These are phyloP conservation scores for Acleris sparsana DNA, from an alignment of 2,888 invertebrate genomes.

Conservation along the genomic window DNA sequence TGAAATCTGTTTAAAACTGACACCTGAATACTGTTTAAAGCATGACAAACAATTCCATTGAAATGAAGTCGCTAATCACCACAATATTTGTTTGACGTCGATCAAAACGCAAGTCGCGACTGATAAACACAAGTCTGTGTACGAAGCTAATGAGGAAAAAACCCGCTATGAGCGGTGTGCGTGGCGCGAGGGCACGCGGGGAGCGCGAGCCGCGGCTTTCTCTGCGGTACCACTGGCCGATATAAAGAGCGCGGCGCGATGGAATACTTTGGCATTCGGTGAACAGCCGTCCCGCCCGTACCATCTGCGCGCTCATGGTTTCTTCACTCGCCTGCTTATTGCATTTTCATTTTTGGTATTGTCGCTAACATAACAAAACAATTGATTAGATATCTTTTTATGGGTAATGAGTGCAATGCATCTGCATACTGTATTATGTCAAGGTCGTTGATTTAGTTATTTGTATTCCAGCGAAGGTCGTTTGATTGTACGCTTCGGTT, in stretches of 20 bases:
- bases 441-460: constrained; percentile 80
- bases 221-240: constrained; percentile 72
- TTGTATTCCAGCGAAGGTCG: constrained; percentile 80
- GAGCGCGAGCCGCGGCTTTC: constrained; percentile 80
- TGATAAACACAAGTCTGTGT: constrained; percentile 75
- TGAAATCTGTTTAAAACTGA: background rate
- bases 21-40: constrained; percentile 14
- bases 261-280: constrained; percentile 82
- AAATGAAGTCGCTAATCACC: constrained; percentile 30
- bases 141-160: constrained; percentile 81
- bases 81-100: constrained; percentile 52
- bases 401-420: constrained; percentile 74
- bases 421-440: constrained; percentile 74
- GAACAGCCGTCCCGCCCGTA: constrained; percentile 81
- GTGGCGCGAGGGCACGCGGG: constrained; percentile 59
- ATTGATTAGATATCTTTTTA: constrained; percentile 68
- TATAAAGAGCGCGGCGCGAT: constrained; percentile 80
- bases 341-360: constrained; percentile 58
- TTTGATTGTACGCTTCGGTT: constrained; percentile 62
- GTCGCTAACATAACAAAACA: constrained; percentile 71
- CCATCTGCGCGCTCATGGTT: constrained; percentile 67
- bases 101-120: constrained; percentile 62
- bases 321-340: constrained; percentile 53
- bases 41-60: constrained; percentile 23
- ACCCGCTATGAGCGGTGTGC: constrained; percentile 73